Conservation (phyloP, 2,113 vertebrate species). For the Brachyhypopomus gauderio region DNA sequence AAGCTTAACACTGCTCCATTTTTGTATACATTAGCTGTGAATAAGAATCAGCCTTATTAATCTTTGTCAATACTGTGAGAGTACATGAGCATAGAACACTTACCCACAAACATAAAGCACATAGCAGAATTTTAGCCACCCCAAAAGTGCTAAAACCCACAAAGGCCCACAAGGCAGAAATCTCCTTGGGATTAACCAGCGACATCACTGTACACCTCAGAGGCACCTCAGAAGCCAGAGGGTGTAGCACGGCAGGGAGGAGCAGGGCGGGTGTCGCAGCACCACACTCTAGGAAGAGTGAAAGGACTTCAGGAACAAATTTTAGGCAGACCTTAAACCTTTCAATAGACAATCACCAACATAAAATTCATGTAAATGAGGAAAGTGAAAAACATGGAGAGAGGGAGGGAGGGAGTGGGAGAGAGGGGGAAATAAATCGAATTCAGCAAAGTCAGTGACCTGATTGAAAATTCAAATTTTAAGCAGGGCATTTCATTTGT, state of each 20-base stretch:
- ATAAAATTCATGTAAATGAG: not conserved
- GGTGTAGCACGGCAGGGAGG: not conserved
- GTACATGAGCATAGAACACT: conserved; percentile 37
- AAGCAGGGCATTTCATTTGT: not conserved
- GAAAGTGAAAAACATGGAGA: not conserved
- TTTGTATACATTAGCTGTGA: no score
- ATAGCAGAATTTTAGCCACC: conserved; percentile 63
- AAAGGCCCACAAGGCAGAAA: conserved; percentile 49
- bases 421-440: not conserved
- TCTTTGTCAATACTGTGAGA: not conserved
- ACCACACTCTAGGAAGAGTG: not conserved
- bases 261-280: not conserved
- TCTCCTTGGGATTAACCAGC: not conserved
- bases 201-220: rapidly evolving
- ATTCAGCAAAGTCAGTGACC: no score
- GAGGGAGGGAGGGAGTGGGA: not conserved
- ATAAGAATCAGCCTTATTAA: no score
- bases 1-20: not conserved
- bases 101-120: conserved; percentile 63
- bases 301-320: not conserved
- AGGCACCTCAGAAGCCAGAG: not conserved
- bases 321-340: not conserved
- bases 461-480: no score
- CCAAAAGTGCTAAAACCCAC: conserved; percentile 47
- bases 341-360: not conserved